Evolutionary conservation across 2,888 invertebrate species (phyloP).

Genomic region (Lypha dubia): DNA sequence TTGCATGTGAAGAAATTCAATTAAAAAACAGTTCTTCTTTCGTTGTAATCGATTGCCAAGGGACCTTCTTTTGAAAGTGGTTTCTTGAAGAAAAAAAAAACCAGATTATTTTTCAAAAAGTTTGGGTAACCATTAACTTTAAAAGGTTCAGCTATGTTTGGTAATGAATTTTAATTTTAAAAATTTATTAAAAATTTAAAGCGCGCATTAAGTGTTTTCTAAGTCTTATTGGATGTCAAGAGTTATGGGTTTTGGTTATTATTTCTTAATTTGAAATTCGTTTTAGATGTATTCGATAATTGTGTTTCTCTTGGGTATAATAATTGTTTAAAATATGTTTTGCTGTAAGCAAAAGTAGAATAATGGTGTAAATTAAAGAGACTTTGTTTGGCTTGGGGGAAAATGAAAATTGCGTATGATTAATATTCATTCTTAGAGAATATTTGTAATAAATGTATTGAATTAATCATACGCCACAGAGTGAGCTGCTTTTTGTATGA

Average conservation of each 20-base stretch:
- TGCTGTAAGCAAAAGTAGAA: too few relatives aligned
- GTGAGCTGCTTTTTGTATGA: too few relatives aligned
- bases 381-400: too few relatives aligned
- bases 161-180: not conserved
- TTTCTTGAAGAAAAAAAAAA: too few relatives aligned
- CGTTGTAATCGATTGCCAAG: not conserved
- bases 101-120: not conserved
- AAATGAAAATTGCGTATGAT: too few relatives aligned
- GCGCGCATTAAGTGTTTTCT: not conserved
- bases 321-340: not conserved
- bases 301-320: not conserved
- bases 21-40: not conserved
- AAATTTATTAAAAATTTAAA: not conserved
- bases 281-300: not conserved
- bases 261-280: not conserved
- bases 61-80: not conserved
- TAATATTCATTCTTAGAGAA: too few relatives aligned
- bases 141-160: not conserved
- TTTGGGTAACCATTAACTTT: not conserved
- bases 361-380: not conserved
- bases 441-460: too few relatives aligned
- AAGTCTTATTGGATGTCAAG: not conserved
- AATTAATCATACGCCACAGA: too few relatives aligned
- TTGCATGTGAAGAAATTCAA: slow-evolving; percentile 1
- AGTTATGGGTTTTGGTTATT: not conserved